Percentiles rank a stretch among this genome's conserved stretches.
These are phyloP conservation scores for fruit fly (Drosophila melanogaster) DNA, from an alignment of 1,140 invertebrate genomes.

Conservation along the genomic window Release_6_plus_ISO1_MT NT_033779.5:5819501-5820000, in stretches of 20 bases:
- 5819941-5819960: background rate
- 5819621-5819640: background rate
- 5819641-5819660: too few relatives aligned
- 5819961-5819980: slow-evolving; percentile 29
- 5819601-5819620: background rate
- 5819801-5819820: too few relatives aligned
- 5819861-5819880: slow-evolving; percentile 19
- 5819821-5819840: slow-evolving; percentile 5
- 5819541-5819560: background rate
- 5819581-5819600: background rate
- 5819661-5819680: too few relatives aligned
- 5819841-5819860: slow-evolving; percentile 6
- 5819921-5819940: slow-evolving; percentile 48
- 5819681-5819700: too few relatives aligned
- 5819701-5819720: too few relatives aligned
- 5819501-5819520: background rate
- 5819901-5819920: slow-evolving; percentile 9
- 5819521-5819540: slow-evolving; percentile 1
- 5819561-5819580: background rate
- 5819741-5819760: too few relatives aligned
- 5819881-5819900: slow-evolving; percentile 32
- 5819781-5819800: too few relatives aligned
- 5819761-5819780: too few relatives aligned
- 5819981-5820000: slow-evolving; percentile 43
- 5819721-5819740: too few relatives aligned